Conservation (phyloP, 2,888 invertebrate genomes). For the Sinhomidia bicolor region DNA sequence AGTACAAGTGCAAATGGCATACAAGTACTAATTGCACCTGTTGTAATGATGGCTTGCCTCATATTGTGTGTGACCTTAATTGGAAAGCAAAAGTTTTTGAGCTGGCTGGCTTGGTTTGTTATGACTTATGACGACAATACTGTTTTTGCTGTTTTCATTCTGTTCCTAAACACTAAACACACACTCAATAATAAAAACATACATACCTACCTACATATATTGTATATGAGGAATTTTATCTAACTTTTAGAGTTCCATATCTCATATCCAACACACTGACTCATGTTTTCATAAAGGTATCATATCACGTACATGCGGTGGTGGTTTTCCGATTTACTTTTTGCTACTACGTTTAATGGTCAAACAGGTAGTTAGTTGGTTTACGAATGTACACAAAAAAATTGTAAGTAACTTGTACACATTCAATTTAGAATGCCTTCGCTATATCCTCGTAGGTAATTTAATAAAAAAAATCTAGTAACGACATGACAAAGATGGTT, state of each 20-base stretch:
- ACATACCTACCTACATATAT: not conserved
- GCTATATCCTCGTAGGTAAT: too few species aligned
- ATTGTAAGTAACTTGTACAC: not conserved
- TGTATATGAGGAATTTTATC: not conserved
- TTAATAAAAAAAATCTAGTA: not conserved
- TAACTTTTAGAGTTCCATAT: too few species aligned
- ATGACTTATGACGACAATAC: too few species aligned
- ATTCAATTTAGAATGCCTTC: not conserved
- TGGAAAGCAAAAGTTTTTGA: conserved; percentile 48
- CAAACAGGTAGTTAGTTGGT: too few species aligned
- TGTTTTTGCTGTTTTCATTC: not conserved
- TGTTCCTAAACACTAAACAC: not conserved
- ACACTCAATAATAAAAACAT: too few species aligned
- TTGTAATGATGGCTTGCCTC: not conserved
- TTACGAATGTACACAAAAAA: not conserved
- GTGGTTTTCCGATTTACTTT: not conserved
- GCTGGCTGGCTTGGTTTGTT: not conserved
- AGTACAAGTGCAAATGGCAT: conserved; percentile 26
- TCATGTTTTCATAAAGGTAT: too few species aligned
- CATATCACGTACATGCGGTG: not conserved
- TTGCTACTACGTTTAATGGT: not conserved
- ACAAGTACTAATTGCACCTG: conserved; percentile 39
- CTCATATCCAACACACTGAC: too few species aligned
- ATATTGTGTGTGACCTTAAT: conserved; percentile 51
- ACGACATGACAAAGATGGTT: conserved; percentile 33